Evolutionary conservation across 2,888 invertebrate genomes (phyloP), one percentile per base, ranked within the genome.

Genomic region (Nomada ferruginata): DNA sequence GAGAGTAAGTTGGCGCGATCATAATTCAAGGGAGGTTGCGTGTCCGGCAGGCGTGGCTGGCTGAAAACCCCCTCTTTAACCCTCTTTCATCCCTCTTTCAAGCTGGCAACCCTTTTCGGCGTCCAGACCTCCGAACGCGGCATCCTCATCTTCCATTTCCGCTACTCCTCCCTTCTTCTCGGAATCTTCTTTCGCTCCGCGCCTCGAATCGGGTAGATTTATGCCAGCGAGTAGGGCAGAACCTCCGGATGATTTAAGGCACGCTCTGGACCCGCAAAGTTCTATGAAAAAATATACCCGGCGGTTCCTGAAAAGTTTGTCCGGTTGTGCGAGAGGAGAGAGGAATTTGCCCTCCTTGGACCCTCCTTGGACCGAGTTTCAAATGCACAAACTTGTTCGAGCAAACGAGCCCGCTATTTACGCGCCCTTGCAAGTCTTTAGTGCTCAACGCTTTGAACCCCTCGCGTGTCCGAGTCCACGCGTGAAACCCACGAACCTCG

Each of bases 11-110:
- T 90, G 86, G 86, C 87, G 80, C 84, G 87, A 89, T 91, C 91
- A 88, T 93, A 93, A 93, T 91, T 93, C 92, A 93, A 86, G 81
- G 80, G 73, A 83, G 86, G 87, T 89, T 89, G 90, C 90, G 87
- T 89, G 89, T 89, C 90, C 90, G 82, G 87, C 81, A 82, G 86
- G 85, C 89, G 84, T 86, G 88, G 88, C 89, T 83, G 86, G 77
- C 71, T 75, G 73, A 75, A 70, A 80, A 72, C 71, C 63, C 66
- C 73, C 61, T 72, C 70, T 50, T 52, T 69, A 47, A 52, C 66
- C 73, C 61, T 69, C 70, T 50, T 52, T 69, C 18, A 47, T 36
- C 53, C 42, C 47, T 42, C 69, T 53, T 55, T 29, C 42, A 44
- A 52, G 73, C 68, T 85, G 47, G 60, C 70, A 84, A 57, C 59